These are phyloP conservation scores for Aptenodytes patagonicus DNA, from an alignment of 2,113 vertebrate species.

Conservation along the genomic window DNA sequence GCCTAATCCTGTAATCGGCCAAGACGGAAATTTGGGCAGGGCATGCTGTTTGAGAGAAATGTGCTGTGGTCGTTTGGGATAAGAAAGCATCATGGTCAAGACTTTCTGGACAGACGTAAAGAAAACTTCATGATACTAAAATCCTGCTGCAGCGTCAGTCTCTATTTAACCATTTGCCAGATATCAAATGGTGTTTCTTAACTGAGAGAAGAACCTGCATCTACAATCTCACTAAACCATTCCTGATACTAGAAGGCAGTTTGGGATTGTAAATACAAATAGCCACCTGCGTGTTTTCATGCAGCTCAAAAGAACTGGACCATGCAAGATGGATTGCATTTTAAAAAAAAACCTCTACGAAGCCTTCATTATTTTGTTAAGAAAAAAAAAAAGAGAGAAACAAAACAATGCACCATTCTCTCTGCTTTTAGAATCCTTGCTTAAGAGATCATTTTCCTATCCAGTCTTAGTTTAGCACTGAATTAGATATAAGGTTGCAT, in stretches of 20 bases:
- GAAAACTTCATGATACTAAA: not conserved
- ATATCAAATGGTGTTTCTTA: not conserved
- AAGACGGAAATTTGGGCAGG: not conserved
- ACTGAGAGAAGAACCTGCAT: not conserved
- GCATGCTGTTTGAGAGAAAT: not conserved
- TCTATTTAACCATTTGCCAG: no score
- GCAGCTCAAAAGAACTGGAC: not conserved
- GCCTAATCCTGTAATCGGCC: fast-evolving
- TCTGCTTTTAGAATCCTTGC: not conserved
- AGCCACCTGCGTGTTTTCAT: not conserved
- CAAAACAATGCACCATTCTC: not conserved
- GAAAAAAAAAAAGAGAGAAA: not conserved
- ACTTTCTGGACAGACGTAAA: not conserved
- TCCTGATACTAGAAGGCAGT: not conserved
- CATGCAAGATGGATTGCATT: not conserved
- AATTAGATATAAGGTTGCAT: not conserved
- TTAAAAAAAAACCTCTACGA: not conserved
- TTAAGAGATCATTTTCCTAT: not conserved
- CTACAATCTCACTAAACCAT: not conserved
- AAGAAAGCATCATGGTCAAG: not conserved
- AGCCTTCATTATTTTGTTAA: not conserved
- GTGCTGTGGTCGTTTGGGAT: fast-evolving
- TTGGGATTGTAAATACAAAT: not conserved
- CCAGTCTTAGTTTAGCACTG: not conserved
- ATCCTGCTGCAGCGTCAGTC: not conserved